These are phyloP conservation scores for Atractosteus spatula DNA, from an alignment of 2,113 vertebrate genomes.

Conservation along the genomic window DNA sequence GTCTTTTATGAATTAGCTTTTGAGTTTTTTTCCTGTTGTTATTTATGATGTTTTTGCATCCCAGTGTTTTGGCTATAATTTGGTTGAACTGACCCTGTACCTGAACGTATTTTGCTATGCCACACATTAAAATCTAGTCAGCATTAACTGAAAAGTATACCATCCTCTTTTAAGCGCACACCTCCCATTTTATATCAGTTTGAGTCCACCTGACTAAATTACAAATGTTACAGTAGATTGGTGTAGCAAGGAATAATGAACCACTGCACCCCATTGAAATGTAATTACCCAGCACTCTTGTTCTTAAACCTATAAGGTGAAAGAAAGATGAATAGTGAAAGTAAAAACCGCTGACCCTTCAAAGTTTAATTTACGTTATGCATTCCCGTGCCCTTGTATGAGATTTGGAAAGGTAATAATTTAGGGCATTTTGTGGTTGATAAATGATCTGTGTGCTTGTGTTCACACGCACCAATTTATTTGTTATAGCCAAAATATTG, in stretches of 20 bases:
- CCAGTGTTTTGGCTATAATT: too few species aligned
- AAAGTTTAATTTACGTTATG: constrained; percentile 97
- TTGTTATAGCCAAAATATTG: constrained; percentile 86
- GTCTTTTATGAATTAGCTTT: too few species aligned
- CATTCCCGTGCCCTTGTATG: constrained; percentile 87
- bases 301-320: constrained; percentile 88
- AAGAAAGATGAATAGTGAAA: constrained; percentile 96
- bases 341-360: constrained; percentile 97
- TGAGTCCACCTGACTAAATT: constrained; percentile 82
- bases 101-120: background rate
- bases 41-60: too few species aligned
- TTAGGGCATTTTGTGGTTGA: constrained; percentile 95
- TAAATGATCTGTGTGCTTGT: constrained; percentile 97
- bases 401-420: constrained; percentile 97
- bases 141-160: constrained; percentile 8
- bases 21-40: too few species aligned
- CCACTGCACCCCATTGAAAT: constrained; percentile 90
- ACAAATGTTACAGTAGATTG: constrained; percentile 87
- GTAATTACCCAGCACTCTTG: constrained; percentile 97
- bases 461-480: constrained; percentile 87
- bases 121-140: constrained; percentile 1
- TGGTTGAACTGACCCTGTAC: background rate
- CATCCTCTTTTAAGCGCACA: constrained; percentile 41
- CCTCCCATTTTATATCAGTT: constrained; percentile 64
- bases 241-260: constrained; percentile 91